phyloP scores from a whole-genome alignment of 2,888 invertebrate species.

The Clanis bilineata region DNA sequence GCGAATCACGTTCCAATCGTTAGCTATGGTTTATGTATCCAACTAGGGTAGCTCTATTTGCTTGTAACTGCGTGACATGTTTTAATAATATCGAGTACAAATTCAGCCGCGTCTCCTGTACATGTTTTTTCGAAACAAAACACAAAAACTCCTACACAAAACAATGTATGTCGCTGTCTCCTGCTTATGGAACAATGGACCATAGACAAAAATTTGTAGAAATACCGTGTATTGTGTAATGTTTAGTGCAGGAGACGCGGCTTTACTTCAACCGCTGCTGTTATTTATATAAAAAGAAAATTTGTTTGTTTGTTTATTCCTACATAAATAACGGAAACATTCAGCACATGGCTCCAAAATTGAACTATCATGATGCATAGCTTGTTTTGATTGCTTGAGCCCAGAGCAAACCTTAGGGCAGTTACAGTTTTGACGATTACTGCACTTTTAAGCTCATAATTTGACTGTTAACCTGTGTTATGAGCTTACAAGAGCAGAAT shows the following conservation, averaged over 20 bases:
- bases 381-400: constrained; percentile 16
- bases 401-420: background rate
- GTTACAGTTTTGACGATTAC: background rate
- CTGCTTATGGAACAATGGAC: too few relatives aligned
- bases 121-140: too few relatives aligned
- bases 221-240: too few relatives aligned
- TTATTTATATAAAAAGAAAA: too few relatives aligned
- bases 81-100: constrained; percentile 32
- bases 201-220: too few relatives aligned
- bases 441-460: background rate
- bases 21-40: constrained; percentile 44
- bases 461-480: too few relatives aligned
- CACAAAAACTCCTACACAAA: background rate
- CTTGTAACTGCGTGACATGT: constrained; percentile 38
- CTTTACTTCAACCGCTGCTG: too few relatives aligned
- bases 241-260: too few relatives aligned
- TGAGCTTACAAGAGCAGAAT: background rate
- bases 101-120: constrained; percentile 10
- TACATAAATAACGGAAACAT: constrained; percentile 56
- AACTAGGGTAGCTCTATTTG: constrained; percentile 37
- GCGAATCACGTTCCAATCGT: constrained; percentile 47
- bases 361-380: constrained; percentile 26
- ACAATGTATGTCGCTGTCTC: too few relatives aligned
- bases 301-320: constrained; percentile 62
- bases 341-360: constrained; percentile 29